Evolutionary conservation across 2,797 vertebrate species (phyloP).

Genomic region (Merluccius polli): DNA sequence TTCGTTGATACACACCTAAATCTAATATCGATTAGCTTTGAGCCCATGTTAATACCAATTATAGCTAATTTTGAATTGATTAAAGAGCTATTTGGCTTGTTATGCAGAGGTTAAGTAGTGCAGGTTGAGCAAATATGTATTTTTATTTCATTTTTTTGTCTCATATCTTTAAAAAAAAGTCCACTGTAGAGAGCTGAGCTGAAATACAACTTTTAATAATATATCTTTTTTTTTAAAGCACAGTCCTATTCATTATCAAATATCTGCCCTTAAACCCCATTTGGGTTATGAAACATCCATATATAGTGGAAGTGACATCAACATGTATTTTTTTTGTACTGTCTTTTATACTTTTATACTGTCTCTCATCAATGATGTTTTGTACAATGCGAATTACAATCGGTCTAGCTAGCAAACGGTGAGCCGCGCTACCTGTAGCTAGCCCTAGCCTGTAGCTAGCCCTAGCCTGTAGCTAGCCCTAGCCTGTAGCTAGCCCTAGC

Average conservation of each 20-base stretch:
- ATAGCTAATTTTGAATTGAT: neutral
- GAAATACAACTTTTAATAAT: conserved; percentile 5
- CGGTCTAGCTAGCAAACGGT: neutral
- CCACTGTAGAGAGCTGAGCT: neutral
- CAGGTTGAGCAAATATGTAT: neutral
- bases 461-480: neutral
- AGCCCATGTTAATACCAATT: neutral
- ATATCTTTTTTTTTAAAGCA: neutral
- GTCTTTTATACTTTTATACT: no score
- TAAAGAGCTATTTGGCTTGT: neutral
- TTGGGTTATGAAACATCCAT: neutral
- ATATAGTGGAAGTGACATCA: conserved; percentile 5
- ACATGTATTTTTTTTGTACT: neutral
- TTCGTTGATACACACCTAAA: neutral
- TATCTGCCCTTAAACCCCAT: conserved; percentile 2
- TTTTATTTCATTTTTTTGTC: neutral
- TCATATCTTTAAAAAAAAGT: neutral
- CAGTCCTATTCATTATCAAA: conserved; percentile 18
- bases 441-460: neutral
- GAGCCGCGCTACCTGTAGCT: neutral
- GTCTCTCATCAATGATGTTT: neutral
- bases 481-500: no score
- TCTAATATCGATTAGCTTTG: conserved; percentile 1
- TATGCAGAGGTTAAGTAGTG: neutral
- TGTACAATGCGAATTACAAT: neutral